phyloP scores from a whole-genome alignment of 2,113 vertebrate genomes.

The Pseudorectes ferrugineus region DNA sequence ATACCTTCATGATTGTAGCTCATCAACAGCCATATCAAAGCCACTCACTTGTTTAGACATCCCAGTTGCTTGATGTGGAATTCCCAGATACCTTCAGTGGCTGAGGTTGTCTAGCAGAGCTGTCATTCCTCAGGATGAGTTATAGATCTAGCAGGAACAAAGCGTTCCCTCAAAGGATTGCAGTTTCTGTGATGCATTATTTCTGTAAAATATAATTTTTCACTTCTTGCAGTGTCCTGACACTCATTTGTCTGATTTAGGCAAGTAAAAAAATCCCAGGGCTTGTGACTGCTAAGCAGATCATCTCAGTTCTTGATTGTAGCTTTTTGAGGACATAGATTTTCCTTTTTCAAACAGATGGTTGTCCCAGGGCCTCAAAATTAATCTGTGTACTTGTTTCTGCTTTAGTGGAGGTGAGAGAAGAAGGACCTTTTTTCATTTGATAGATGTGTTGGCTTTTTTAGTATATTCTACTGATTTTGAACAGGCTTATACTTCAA shows the following conservation, averaged over 20 bases:
- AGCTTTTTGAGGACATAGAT: not conserved
- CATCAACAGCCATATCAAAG: not conserved
- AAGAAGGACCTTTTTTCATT: not conserved
- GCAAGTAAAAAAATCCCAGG: not conserved
- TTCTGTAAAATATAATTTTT: not conserved
- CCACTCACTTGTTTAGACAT: not conserved
- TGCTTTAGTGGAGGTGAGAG: not conserved
- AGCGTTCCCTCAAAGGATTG: not conserved
- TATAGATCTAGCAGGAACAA: not conserved
- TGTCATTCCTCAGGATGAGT: not conserved
- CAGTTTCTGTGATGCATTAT: not conserved
- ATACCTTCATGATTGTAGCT: not conserved
- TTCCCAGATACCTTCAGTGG: not conserved
- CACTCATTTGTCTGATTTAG: not conserved
- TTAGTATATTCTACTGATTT: not conserved
- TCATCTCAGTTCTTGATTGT: not conserved
- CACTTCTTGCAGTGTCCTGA: not conserved
- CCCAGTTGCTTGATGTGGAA: not conserved
- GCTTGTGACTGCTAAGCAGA: not conserved
- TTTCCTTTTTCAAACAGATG: not conserved
- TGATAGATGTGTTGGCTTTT: not conserved
- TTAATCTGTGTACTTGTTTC: not conserved
- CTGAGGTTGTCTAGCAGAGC: not conserved
- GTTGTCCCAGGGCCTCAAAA: not conserved
- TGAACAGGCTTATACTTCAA: not conserved